phyloP scores from a whole-genome alignment of 2,113 vertebrate genomes.

The Leptosomus discolor region DNA sequence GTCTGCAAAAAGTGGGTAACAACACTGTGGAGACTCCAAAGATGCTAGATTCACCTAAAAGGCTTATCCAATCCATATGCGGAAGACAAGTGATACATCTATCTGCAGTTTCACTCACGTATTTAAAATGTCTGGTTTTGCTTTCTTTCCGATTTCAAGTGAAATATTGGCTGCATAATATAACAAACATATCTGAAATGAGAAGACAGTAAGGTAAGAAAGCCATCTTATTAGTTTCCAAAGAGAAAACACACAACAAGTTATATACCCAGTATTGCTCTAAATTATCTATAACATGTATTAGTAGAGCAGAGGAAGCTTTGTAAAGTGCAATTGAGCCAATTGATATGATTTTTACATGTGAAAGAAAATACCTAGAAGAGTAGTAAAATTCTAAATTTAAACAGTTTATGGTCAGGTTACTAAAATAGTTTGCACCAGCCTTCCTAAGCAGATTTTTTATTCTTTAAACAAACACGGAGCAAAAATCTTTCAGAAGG shows the following conservation, averaged over 20 bases:
- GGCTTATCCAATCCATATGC: neutral
- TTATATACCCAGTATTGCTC: neutral
- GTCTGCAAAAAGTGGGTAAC: neutral
- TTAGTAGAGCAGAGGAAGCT: neutral
- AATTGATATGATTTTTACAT: neutral
- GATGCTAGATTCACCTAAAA: neutral
- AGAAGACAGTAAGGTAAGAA: neutral
- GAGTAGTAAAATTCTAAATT: neutral
- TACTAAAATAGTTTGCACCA: neutral
- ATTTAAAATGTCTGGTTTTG: neutral
- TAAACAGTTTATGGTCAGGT: neutral
- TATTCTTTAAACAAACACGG: neutral
- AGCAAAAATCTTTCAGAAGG: neutral
- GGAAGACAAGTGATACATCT: neutral
- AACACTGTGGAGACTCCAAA: neutral
- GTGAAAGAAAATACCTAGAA: neutral
- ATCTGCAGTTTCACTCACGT: neutral
- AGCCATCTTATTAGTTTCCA: neutral
- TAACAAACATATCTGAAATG: neutral
- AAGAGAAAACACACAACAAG: neutral
- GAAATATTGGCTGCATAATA: neutral
- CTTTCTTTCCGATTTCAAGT: neutral
- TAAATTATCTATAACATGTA: constrained; percentile 12
- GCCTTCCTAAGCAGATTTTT: neutral
- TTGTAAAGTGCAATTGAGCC: constrained; percentile 30